These are phyloP conservation scores for Biston stratarius DNA, from an alignment of 2,888 invertebrate genomes.

Conservation along the genomic window DNA sequence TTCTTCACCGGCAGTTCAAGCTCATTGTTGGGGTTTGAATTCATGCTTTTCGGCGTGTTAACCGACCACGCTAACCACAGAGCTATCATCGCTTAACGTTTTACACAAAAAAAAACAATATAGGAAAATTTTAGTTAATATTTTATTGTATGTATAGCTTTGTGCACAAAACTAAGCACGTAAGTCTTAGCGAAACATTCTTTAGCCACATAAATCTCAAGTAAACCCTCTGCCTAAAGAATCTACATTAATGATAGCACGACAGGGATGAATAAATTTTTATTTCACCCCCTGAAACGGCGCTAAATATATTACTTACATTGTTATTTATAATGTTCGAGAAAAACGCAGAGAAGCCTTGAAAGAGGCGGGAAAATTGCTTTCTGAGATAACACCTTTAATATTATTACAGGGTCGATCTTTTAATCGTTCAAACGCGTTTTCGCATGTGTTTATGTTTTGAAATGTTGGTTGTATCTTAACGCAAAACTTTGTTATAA, in stretches of 20 bases:
- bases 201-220: slow-evolving; percentile 34
- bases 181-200: slow-evolving; percentile 16
- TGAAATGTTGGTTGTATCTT: too few species aligned
- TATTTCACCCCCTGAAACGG: slow-evolving; percentile 34
- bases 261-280: slow-evolving; percentile 45
- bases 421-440: too few species aligned
- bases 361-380: slow-evolving; percentile 13
- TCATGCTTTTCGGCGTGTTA: too few species aligned
- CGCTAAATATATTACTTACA: slow-evolving; percentile 34
- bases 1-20: too few species aligned
- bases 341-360: slow-evolving; percentile 6
- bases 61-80: too few species aligned
- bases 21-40: too few species aligned
- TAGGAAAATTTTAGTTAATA: too few species aligned
- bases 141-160: too few species aligned
- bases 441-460: too few species aligned
- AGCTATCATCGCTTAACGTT: too few species aligned
- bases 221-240: slow-evolving; percentile 33
- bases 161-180: slow-evolving; percentile 12
- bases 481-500: too few species aligned
- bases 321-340: slow-evolving; percentile 32
- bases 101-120: too few species aligned
- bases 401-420: neutral
- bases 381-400: neutral
- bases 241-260: slow-evolving; percentile 41